A percentile compares a stretch with the other conserved stretches of the same genome.
Conservation (phyloP, 53 echinoderm and acorn worm genomes). For the Astropecten irregularis region DNA sequence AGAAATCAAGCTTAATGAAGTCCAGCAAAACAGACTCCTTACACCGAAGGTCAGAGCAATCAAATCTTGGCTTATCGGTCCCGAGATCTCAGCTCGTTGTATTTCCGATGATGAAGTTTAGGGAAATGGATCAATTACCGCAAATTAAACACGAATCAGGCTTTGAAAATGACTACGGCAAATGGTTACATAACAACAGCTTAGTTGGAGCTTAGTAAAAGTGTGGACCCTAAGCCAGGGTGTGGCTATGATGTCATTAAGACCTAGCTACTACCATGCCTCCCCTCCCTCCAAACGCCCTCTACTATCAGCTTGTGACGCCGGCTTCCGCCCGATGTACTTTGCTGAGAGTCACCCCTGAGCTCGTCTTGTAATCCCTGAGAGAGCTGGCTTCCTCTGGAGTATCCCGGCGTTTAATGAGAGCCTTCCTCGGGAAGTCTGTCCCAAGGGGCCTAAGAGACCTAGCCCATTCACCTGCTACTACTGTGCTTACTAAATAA, state of each 20-base stretch:
- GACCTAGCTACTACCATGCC: background rate
- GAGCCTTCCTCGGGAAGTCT: conserved; percentile 21
- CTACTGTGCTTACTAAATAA: background rate
- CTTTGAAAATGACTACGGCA: background rate
- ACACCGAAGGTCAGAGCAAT: no score
- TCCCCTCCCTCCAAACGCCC: background rate
- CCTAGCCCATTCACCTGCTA: background rate
- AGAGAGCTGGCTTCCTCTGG: conserved; percentile 20
- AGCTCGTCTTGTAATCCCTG: background rate
- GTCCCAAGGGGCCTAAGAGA: background rate
- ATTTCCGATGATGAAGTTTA: background rate
- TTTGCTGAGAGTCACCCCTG: background rate
- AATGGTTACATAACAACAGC: background rate
- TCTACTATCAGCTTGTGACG: background rate
- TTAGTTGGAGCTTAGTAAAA: background rate
- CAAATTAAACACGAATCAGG: background rate
- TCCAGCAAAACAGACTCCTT: no score
- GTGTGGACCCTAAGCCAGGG: background rate
- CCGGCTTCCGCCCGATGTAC: background rate
- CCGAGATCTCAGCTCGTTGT: no score
- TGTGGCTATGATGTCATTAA: background rate
- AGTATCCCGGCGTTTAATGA: background rate
- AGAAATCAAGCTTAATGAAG: no score
- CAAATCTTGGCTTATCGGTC: no score
- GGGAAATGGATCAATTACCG: background rate